These are phyloP conservation scores for Enoplosus armatus DNA, from an alignment of 2,797 vertebrate species.

Conservation along the genomic window DNA sequence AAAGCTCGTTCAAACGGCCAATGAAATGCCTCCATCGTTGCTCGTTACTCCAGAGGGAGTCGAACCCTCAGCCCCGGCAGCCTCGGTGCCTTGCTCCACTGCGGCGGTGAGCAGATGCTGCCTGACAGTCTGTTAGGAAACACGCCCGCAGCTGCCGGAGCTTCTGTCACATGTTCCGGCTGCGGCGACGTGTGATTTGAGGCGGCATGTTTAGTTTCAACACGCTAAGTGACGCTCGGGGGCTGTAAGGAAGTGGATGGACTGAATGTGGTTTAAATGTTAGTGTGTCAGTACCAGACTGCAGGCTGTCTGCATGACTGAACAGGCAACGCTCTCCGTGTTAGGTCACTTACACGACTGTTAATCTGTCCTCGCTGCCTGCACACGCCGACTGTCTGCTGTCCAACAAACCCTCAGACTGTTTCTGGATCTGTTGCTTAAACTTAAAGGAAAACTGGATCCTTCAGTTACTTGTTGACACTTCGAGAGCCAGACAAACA, in stretches of 20 bases:
- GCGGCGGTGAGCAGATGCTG: slow-evolving; percentile 17
- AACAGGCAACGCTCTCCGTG: neutral
- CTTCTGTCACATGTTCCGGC: slow-evolving; percentile 30
- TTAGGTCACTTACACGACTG: neutral
- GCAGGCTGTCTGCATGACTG: slow-evolving; percentile 6
- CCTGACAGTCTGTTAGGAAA: slow-evolving; percentile 47
- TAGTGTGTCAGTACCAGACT: neutral
- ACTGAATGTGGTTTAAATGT: neutral
- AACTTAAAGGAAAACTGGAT: too few species aligned
- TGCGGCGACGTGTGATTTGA: slow-evolving; percentile 32
- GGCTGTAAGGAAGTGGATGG: slow-evolving; percentile 2
- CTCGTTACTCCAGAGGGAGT: too few species aligned
- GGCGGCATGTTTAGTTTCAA: slow-evolving; percentile 53
- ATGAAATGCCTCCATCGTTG: too few species aligned
- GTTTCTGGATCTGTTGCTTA: too few species aligned
- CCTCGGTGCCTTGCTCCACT: neutral
- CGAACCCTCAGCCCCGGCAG: neutral
- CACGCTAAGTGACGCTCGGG: slow-evolving; percentile 17
- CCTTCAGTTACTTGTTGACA: too few species aligned
- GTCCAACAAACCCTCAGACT: too few species aligned
- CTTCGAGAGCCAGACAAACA: too few species aligned
- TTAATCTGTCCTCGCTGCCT: too few species aligned
- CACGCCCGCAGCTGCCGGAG: slow-evolving; percentile 28
- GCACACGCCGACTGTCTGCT: too few species aligned
- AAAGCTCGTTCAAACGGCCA: too few species aligned